Conservation (phyloP, 2,888 invertebrate species). For the Palloptera scutellata region DNA sequence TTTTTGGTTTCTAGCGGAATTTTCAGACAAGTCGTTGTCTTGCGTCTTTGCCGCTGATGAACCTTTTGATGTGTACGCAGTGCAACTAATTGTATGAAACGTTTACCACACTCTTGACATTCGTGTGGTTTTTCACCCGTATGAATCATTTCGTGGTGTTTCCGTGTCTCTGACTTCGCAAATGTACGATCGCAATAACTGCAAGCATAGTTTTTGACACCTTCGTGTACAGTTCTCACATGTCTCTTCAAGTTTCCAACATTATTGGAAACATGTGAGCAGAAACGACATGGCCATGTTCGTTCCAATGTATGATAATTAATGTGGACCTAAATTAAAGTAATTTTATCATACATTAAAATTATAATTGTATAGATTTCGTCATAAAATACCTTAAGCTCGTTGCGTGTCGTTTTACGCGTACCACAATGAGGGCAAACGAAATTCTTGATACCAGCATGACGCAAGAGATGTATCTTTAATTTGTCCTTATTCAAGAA, state of each 20-base stretch:
- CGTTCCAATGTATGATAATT: constrained; percentile 58
- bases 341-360: constrained; percentile 16
- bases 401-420: constrained; percentile 54
- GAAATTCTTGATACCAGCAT: constrained; percentile 58
- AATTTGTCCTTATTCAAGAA: constrained; percentile 53
- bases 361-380: constrained; percentile 10
- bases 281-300: constrained; percentile 53
- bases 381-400: constrained; percentile 41
- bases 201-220: constrained; percentile 53
- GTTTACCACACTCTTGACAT: constrained; percentile 52
- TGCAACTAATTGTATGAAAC: constrained; percentile 54
- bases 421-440: constrained; percentile 54
- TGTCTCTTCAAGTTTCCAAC: constrained; percentile 55
- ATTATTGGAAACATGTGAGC: constrained; percentile 54
- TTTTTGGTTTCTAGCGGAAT: too few relatives aligned
- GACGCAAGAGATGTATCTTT: constrained; percentile 56
- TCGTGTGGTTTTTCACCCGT: constrained; percentile 58
- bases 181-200: constrained; percentile 53
- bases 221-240: constrained; percentile 53
- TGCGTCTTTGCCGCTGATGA: constrained; percentile 43
- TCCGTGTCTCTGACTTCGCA: constrained; percentile 56
- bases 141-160: constrained; percentile 61
- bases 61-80: constrained; percentile 54
- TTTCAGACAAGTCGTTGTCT: not conserved
- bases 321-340: constrained; percentile 46